Conservation (phyloP, 2,797 vertebrate species). For the Sarcoramphus papa region DNA sequence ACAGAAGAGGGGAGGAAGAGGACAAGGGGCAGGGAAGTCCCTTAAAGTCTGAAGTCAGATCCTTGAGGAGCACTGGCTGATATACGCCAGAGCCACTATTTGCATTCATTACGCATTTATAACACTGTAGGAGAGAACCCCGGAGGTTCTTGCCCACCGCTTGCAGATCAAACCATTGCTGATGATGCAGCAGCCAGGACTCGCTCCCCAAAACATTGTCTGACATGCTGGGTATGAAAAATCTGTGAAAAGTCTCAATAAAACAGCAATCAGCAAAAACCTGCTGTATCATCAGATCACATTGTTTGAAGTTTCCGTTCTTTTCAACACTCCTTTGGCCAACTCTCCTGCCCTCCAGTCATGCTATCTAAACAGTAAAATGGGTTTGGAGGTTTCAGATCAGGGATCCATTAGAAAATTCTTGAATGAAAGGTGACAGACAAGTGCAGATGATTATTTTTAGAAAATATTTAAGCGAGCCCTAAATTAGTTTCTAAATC, state of each 20-base stretch:
- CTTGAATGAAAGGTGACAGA: not conserved
- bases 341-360: not conserved
- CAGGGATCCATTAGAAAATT: not conserved
- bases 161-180: not conserved
- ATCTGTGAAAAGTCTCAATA: not conserved
- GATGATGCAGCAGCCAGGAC: not conserved
- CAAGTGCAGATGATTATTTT: not conserved
- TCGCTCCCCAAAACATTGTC: not conserved
- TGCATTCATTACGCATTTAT: not conserved
- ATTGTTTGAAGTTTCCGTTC: not conserved
- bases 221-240: not conserved
- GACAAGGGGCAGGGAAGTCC: not conserved
- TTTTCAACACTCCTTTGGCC: not conserved
- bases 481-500: conserved; percentile 55
- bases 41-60: not conserved
- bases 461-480: conserved; percentile 15
- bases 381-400: not conserved
- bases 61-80: not conserved
- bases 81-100: not conserved
- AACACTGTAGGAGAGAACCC: not conserved
- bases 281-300: not conserved
- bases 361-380: not conserved
- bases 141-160: not conserved
- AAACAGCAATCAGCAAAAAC: not conserved
- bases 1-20: too few relatives aligned